Conservation (phyloP, 2,113 vertebrate species). For the Acanthisitta chloris region DNA sequence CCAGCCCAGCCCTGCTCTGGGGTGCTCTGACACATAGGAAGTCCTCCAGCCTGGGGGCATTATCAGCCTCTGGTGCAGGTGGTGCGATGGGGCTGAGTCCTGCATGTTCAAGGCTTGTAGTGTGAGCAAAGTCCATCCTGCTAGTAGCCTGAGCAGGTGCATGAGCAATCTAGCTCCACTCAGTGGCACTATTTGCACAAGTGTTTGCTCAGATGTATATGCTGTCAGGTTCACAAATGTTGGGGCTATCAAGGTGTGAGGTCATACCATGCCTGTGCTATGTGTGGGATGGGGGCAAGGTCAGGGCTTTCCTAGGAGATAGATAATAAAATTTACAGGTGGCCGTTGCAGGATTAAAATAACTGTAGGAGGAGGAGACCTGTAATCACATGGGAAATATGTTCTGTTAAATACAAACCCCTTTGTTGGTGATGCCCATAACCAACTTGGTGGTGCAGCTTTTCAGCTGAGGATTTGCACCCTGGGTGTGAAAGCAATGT, state of each 20-base stretch:
- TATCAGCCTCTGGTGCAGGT: rapidly evolving
- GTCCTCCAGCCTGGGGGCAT: rapidly evolving
- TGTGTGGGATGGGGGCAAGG: no score
- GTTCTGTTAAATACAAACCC: not conserved
- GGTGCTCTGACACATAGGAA: not conserved
- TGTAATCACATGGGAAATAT: not conserved
- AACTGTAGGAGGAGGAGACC: not conserved
- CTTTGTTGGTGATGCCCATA: not conserved
- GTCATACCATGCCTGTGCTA: not conserved
- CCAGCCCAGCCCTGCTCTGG: no score
- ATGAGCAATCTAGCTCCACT: not conserved
- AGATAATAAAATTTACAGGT: rapidly evolving
- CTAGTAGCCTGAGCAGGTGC: not conserved
- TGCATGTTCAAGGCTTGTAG: rapidly evolving
- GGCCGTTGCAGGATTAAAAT: not conserved
- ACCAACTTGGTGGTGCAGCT: not conserved
- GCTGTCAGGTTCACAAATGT: not conserved
- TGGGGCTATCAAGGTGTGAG: not conserved
- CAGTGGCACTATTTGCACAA: not conserved
- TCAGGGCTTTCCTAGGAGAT: not conserved
- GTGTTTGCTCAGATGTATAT: not conserved
- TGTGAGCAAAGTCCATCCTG: rapidly evolving
- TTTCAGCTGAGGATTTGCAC: not conserved
- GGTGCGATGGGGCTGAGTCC: rapidly evolving
- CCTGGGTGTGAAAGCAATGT: rapidly evolving